phyloP scores from a whole-genome alignment of 2,888 invertebrate genomes.

The Lottia scabra region DNA sequence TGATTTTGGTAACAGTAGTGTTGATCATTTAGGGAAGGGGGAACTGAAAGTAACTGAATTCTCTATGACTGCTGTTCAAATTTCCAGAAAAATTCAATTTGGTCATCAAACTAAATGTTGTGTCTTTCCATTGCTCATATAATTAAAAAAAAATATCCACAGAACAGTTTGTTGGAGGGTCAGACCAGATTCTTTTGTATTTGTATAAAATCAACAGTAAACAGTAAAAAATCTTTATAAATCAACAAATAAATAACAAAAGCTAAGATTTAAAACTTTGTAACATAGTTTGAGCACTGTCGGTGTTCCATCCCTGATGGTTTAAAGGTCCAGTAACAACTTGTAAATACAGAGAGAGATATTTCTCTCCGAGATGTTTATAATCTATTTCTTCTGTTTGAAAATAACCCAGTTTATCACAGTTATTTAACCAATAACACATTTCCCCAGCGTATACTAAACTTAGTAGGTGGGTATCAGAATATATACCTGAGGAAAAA shows the following conservation, averaged over 20 bases:
- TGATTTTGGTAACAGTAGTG: too few relatives aligned
- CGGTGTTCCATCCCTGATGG: slow-evolving; percentile 46
- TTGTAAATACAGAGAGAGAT: slow-evolving; percentile 44
- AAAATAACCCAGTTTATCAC: slow-evolving; percentile 19
- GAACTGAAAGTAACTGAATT: too few relatives aligned
- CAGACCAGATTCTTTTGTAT: too few relatives aligned
- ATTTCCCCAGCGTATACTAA: slow-evolving; percentile 65
- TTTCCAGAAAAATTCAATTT: too few relatives aligned
- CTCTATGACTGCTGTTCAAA: too few relatives aligned
- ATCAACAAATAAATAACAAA: not conserved
- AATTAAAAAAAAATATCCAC: too few relatives aligned
- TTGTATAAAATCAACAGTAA: too few relatives aligned
- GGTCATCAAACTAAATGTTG: too few relatives aligned
- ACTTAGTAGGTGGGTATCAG: slow-evolving; percentile 62
- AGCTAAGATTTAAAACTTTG: slow-evolving; percentile 4
- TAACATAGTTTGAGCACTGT: slow-evolving; percentile 45
- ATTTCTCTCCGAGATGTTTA: slow-evolving; percentile 33
- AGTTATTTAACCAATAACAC: slow-evolving; percentile 56
- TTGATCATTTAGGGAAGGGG: too few relatives aligned
- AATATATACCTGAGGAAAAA: slow-evolving; percentile 55
- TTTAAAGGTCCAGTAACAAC: slow-evolving; percentile 46
- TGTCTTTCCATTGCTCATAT: too few relatives aligned
- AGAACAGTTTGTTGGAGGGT: too few relatives aligned
- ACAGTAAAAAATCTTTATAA: too few relatives aligned
- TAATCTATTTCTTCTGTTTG: slow-evolving; percentile 23